Percentiles rank a stretch among this genome's conserved stretches.
phyloP scores from a whole-genome alignment of 2,888 invertebrate genomes.

The Fragum fragum region DNA sequence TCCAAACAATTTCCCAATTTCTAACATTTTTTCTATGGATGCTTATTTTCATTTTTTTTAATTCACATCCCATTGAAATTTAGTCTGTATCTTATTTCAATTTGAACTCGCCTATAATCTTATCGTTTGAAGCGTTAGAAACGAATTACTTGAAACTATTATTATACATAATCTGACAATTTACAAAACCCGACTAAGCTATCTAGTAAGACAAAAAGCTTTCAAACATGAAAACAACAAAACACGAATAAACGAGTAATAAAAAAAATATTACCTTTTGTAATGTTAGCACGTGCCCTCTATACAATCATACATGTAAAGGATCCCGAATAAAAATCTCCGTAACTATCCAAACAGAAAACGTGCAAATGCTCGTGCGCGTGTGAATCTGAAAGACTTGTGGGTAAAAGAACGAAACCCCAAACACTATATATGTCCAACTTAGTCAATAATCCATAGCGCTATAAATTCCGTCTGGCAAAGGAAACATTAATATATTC shows the following conservation, averaged over 20 bases:
- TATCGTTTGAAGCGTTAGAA: too few species aligned
- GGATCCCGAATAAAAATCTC: neutral
- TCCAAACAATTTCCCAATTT: too few species aligned
- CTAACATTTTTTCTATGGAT: too few species aligned
- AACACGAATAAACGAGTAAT: neutral
- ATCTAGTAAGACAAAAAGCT: too few species aligned
- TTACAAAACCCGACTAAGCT: too few species aligned
- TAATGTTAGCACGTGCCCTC: neutral
- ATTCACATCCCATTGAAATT: too few species aligned
- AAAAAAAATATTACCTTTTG: neutral
- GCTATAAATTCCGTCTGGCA: neutral
- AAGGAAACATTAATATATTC: neutral
- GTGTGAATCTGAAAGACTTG: conserved; percentile 3
- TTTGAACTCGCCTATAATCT: too few species aligned
- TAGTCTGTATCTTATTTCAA: too few species aligned
- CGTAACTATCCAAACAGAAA: neutral
- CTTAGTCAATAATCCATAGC: neutral
- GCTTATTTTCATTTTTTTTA: too few species aligned
- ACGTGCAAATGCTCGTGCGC: conserved; percentile 9
- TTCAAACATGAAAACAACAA: neutral
- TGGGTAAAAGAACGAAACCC: neutral
- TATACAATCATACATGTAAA: neutral
- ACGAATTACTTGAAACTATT: too few species aligned
- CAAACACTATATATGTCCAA: conserved; percentile 14
- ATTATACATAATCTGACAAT: too few species aligned